Conservation (phyloP, 2,888 invertebrate species). For the Augochlorella aurata region DNA sequence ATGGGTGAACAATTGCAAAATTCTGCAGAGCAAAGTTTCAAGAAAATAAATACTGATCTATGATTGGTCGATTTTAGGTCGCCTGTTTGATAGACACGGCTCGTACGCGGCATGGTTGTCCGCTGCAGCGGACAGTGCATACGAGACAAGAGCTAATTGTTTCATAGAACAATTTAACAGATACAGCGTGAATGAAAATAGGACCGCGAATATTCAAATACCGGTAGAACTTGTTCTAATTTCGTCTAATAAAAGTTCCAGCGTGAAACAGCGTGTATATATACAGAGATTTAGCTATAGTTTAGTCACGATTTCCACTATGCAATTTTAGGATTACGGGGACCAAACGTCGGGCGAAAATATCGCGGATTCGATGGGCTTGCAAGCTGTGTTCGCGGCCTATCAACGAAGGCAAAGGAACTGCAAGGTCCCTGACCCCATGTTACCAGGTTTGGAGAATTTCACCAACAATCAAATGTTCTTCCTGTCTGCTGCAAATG, state of each 20-base stretch:
- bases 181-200: conserved; percentile 31
- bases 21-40: not conserved
- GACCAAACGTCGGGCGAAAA: conserved; percentile 90
- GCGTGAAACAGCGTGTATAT: not conserved
- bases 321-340: conserved; percentile 83
- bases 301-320: not conserved
- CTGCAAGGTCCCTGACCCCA: conserved; percentile 24
- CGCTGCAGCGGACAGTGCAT: conserved; percentile 22
- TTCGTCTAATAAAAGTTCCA: not conserved
- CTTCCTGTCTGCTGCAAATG: conserved; percentile 79
- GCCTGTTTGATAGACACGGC: conserved; percentile 20
- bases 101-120: conserved; percentile 16
- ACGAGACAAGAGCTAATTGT: conserved; percentile 43
- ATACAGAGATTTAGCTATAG: not conserved
- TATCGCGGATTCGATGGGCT: conserved; percentile 93
- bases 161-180: conserved; percentile 58
- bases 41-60: not conserved
- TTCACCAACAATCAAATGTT: conserved; percentile 79
- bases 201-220: conserved; percentile 2
- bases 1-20: conserved; percentile 29
- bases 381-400: conserved; percentile 88
- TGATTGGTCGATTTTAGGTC: conserved; percentile 30
- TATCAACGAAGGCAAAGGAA: conserved; percentile 78
- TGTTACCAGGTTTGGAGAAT: conserved; percentile 76
- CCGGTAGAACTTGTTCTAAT: conserved; percentile 13